These are phyloP conservation scores for Chiloscyllium plagiosum DNA, from an alignment of 2,113 vertebrate species.

Conservation along the genomic window DNA sequence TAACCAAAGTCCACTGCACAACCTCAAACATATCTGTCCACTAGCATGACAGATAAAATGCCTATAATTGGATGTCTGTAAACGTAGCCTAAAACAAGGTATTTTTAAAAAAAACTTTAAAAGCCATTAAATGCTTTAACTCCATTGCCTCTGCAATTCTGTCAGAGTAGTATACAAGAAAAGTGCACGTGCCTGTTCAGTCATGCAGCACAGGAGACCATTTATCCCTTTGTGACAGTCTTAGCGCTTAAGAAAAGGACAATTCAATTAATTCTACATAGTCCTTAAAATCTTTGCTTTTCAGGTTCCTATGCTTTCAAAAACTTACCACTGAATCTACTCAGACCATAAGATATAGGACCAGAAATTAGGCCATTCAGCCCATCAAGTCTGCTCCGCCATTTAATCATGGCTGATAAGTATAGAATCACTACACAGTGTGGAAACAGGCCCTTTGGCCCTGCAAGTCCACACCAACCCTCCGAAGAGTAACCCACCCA, in stretches of 20 bases:
- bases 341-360: not conserved
- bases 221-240: not conserved
- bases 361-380: too few species aligned
- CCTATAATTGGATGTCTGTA: not conserved
- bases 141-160: not conserved
- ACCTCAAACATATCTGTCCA: not conserved
- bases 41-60: not conserved
- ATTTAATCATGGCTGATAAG: too few species aligned
- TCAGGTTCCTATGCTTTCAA: too few species aligned
- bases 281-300: too few species aligned
- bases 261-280: too few species aligned
- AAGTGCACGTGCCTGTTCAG: not conserved
- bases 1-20: not conserved
- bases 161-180: not conserved
- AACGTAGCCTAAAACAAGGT: not conserved
- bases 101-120: not conserved
- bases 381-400: too few species aligned
- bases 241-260: not conserved
- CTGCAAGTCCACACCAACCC: too few species aligned
- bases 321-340: too few species aligned
- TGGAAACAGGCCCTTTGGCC: too few species aligned
- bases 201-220: not conserved
- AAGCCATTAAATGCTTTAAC: not conserved
- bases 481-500: too few species aligned
- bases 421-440: too few species aligned